Evolutionary conservation across 2,113 vertebrate genomes (phyloP), one percentile per base, ranked within the genome.

Genomic region (Bolborhynchus lineola): DNA sequence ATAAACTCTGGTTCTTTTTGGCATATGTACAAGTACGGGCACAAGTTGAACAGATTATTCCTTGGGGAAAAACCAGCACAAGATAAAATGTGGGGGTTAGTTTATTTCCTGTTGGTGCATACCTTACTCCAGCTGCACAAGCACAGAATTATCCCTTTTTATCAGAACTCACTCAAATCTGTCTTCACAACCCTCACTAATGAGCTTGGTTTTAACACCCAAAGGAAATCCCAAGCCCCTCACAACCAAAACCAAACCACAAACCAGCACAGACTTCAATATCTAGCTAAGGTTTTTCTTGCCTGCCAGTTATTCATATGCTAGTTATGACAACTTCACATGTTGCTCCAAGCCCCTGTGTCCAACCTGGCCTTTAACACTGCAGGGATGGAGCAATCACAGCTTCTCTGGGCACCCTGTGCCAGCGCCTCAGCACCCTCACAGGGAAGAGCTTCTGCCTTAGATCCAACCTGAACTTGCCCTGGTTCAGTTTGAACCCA

Each of bases 31-130:
- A 84, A 82, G 50, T 7, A 78, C 41, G 52, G 29, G 42, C 4
- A 80, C 16, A 67, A 82, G 76, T 15, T 33, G 42, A 84, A 46
- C 21, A 77, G 64, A 44, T 12, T 53, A 62, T 23, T 82, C 37
- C 35, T 81, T 0, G 0, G 37, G 55, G 19, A 70, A 86, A 76
- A 90, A 82, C 20, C 1, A 72, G 9, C 23, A 60, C 20, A 70
- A 82, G 68, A n/a, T 50, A 70, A 76, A 2, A 2, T 26, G 35
- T 14, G 2, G 0, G 0, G 5, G 47, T 37, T 20, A 18, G 59
- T 67, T 91, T 42, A 77, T 96, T 96, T 94, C 89, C 82, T 88
- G 52, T 76, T 64, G 23, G 52, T 91, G 31, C n/a, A 86, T 57
- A 65, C 41, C 23, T 71, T 71, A 37, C 35, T 60, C 44, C 90